phyloP scores from a whole-genome alignment of 2,113 vertebrate species.

The Baryphthengus martii region DNA sequence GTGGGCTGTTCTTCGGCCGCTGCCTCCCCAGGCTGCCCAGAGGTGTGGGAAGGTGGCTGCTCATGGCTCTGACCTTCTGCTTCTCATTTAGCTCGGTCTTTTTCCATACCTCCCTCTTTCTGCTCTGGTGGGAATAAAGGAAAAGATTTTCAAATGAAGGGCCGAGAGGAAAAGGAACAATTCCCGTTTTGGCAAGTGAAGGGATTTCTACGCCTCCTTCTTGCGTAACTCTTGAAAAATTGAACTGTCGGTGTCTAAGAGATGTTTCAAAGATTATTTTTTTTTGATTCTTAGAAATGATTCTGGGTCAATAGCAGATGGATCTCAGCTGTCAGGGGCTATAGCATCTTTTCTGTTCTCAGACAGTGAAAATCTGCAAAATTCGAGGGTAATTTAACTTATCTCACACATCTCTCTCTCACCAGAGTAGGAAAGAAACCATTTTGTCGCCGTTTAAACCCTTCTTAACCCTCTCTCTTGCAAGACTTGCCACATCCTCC shows the following conservation, averaged over 20 bases:
- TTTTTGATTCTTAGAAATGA: not conserved
- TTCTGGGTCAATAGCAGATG: not conserved
- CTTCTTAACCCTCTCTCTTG: not conserved
- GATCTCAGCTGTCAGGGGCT: not conserved
- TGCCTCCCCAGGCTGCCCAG: not conserved
- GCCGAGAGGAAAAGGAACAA: not conserved
- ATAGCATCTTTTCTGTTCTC: not conserved
- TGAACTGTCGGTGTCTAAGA: not conserved
- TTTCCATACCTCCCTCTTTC: not conserved
- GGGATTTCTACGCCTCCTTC: not conserved
- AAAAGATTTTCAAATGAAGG: not conserved
- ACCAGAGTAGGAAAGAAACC: not conserved
- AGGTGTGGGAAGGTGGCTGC: not conserved
- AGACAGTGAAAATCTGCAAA: not conserved
- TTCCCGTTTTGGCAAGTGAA: not conserved
- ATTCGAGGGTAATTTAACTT: not conserved
- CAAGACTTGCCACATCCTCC: not conserved
- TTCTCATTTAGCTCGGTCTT: not conserved
- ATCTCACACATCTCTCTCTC: not conserved
- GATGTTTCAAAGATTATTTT: not conserved
- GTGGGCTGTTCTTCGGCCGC: fast-evolving
- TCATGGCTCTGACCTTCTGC: not conserved
- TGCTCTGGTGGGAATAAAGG: not conserved
- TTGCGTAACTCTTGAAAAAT: not conserved
- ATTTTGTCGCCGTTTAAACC: not conserved